Evolutionary conservation across 92 coral and sea anemone species (phyloP).

Genomic region (Scolanthus callimorphus): DNA sequence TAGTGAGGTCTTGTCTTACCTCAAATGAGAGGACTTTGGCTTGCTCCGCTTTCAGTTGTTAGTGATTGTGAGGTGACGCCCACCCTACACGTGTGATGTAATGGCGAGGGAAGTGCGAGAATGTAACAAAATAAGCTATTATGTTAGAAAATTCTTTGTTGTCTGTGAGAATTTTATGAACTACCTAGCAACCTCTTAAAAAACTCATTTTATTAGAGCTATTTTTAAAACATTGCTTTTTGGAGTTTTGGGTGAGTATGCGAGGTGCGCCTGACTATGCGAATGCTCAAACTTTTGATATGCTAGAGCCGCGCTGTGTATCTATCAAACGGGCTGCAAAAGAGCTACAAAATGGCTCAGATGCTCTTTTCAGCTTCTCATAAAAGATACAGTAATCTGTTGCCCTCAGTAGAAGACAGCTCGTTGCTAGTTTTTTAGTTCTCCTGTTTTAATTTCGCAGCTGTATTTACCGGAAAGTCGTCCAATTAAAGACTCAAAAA

Average conservation of each 20-base stretch:
- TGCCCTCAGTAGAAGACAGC: constrained; percentile 23
- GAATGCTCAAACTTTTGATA: too few species aligned
- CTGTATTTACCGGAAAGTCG: constrained; percentile 78
- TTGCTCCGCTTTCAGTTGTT: too few species aligned
- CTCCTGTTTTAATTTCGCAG: constrained; percentile 36
- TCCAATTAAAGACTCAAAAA: constrained; percentile 74
- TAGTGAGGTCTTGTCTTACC: too few species aligned
- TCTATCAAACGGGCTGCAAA: background rate
- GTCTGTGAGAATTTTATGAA: background rate
- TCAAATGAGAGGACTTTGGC: too few species aligned
- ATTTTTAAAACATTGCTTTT: too few species aligned
- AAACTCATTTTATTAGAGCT: background rate
- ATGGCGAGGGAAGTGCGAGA: background rate
- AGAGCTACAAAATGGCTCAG: background rate
- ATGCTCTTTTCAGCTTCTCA: background rate
- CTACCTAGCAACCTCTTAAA: background rate
- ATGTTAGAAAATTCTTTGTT: constrained; percentile 27
- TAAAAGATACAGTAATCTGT: constrained; percentile 19
- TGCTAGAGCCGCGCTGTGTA: too few species aligned
- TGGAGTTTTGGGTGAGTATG: background rate
- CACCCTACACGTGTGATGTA: constrained; percentile 14
- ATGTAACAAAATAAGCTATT: constrained; percentile 20
- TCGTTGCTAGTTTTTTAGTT: constrained; percentile 24
- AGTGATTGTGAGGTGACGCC: too few species aligned
- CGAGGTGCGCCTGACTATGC: background rate